A percentile compares a stretch with the other conserved stretches of the same genome.
These are phyloP conservation scores for Kobus ellipsiprymnus DNA, from an alignment of 2,113 vertebrate species.

Conservation along the genomic window DNA sequence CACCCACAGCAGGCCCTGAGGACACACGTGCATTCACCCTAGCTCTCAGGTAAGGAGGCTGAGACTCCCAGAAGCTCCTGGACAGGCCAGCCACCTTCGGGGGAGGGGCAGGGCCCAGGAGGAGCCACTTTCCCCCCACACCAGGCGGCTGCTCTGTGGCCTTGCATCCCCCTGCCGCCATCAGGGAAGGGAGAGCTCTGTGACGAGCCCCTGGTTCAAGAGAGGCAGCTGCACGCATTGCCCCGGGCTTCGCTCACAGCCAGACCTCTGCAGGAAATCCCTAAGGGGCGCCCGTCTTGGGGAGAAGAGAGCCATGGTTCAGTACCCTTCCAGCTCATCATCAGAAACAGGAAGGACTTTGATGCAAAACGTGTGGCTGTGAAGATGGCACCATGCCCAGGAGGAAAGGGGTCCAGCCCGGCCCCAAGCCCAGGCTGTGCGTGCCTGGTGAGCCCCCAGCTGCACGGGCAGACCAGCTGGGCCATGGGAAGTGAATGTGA, in stretches of 20 bases:
- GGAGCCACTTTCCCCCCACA: too few species aligned
- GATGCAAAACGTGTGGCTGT: accelerated
- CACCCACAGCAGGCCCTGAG: not conserved
- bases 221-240: not conserved
- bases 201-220: not conserved
- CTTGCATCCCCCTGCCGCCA: not conserved
- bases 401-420: not conserved
- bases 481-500: not conserved
- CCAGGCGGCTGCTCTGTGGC: not conserved
- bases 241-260: not conserved
- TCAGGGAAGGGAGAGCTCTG: not conserved
- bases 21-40: accelerated
- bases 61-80: too few species aligned
- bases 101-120: not conserved
- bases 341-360: accelerated
- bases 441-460: not conserved
- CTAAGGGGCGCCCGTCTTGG: accelerated
- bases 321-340: too few species aligned
- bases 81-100: not conserved
- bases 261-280: accelerated
- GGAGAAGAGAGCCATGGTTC: too few species aligned
- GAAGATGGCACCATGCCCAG: not conserved
- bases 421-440: not conserved
- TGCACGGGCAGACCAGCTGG: not conserved
- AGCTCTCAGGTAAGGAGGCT: not conserved